A percentile compares a stretch with the other conserved stretches of the same genome.
These are phyloP conservation scores for Drosophila nigricruria DNA, from an alignment of 2,888 invertebrate species.

Conservation along the genomic window DNA sequence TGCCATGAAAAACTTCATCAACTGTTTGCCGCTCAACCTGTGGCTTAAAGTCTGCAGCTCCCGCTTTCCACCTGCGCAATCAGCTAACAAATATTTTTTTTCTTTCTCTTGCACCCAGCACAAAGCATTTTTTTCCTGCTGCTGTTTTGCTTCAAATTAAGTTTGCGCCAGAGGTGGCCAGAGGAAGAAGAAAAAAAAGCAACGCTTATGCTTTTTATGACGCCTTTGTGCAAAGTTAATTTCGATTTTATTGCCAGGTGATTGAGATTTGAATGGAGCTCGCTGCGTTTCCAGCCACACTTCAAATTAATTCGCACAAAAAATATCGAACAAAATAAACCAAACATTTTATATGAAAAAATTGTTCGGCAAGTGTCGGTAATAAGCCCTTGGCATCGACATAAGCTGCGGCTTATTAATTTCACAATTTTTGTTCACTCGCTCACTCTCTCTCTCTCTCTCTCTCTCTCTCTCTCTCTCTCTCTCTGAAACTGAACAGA, in stretches of 20 bases:
- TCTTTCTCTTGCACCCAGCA: background rate
- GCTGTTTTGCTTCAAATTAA: slow-evolving; percentile 70
- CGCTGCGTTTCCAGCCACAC: slow-evolving; percentile 26
- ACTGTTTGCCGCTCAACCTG: slow-evolving; percentile 71
- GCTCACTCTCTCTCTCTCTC: background rate
- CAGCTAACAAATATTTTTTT: slow-evolving; percentile 51
- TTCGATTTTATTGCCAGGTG: slow-evolving; percentile 81
- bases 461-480: background rate
- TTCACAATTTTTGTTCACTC: slow-evolving; percentile 27
- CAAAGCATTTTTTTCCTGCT: slow-evolving; percentile 36
- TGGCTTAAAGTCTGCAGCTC: slow-evolving; percentile 68
- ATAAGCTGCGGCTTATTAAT: slow-evolving; percentile 73
- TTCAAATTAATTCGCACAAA: slow-evolving; percentile 49
- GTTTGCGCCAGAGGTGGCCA: slow-evolving; percentile 63
- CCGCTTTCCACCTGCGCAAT: slow-evolving; percentile 48
- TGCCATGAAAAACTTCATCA: slow-evolving; percentile 71
- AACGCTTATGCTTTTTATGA: slow-evolving; percentile 62
- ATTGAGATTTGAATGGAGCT: slow-evolving; percentile 74
- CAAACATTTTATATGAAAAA: slow-evolving; percentile 18
- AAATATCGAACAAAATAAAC: slow-evolving; percentile 12
- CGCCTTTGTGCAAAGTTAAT: slow-evolving; percentile 79
- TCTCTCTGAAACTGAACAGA: slow-evolving; percentile 21
- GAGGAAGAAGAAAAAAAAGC: slow-evolving; percentile 32
- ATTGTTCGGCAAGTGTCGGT: slow-evolving; percentile 40
- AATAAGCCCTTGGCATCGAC: slow-evolving; percentile 66